These are phyloP conservation scores for Melinaea marsaeus DNA, from an alignment of 2,888 invertebrate genomes.

Conservation along the genomic window DNA sequence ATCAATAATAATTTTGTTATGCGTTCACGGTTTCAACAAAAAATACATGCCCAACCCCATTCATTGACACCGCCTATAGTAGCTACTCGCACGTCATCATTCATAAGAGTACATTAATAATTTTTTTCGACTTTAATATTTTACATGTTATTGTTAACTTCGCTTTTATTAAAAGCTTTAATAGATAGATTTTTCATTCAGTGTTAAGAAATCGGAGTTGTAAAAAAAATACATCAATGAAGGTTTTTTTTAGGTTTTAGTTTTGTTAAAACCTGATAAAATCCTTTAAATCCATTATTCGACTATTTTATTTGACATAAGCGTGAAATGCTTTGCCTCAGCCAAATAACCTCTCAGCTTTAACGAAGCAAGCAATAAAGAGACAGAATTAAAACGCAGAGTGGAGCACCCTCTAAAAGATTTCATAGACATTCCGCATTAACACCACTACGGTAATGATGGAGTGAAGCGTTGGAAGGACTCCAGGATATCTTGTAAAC, in stretches of 20 bases:
- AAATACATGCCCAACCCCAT: slow-evolving; percentile 20
- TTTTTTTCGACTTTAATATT: too few relatives aligned
- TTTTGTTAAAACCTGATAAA: not conserved
- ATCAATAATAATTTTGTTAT: not conserved
- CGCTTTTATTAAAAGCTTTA: too few relatives aligned
- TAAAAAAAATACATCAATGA: too few relatives aligned
- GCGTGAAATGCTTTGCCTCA: slow-evolving; percentile 40
- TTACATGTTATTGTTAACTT: too few relatives aligned
- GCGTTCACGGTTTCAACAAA: slow-evolving; percentile 13
- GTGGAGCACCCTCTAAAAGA: slow-evolving; percentile 62
- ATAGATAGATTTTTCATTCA: too few relatives aligned
- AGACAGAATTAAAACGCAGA: slow-evolving; percentile 61
- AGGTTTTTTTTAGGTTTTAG: not conserved
- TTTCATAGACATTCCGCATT: slow-evolving; percentile 69
- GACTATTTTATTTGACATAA: slow-evolving; percentile 20
- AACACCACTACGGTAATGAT: slow-evolving; percentile 68
- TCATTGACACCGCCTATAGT: slow-evolving; percentile 23
- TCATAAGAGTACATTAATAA: slow-evolving; percentile 20
- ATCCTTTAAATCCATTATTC: slow-evolving; percentile 13
- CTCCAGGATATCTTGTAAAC: slow-evolving; percentile 66
- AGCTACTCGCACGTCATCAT: slow-evolving; percentile 30
- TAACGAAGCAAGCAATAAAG: slow-evolving; percentile 66
- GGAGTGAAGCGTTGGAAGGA: slow-evolving; percentile 65
- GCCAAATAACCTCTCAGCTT: slow-evolving; percentile 67
- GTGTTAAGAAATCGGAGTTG: too few relatives aligned